These are phyloP conservation scores for Melanchra persicariae DNA, from an alignment of 2,888 invertebrate species.

Conservation along the genomic window DNA sequence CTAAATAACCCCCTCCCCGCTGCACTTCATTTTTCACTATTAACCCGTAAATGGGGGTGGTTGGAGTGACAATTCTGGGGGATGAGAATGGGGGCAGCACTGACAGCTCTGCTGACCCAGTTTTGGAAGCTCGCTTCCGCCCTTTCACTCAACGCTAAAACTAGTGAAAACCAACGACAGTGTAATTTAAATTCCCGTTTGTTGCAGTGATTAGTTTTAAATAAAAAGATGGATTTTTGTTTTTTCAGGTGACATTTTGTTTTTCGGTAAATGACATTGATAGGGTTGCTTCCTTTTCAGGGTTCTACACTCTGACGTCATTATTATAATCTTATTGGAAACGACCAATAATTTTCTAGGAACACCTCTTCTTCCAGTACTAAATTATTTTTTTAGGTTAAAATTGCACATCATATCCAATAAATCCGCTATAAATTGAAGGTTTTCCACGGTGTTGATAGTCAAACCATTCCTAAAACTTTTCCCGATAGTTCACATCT, in stretches of 20 bases:
- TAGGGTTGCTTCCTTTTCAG: not conserved
- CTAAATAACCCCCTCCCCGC: conserved; percentile 39
- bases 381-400: not conserved
- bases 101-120: conserved; percentile 71
- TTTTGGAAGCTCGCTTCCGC: conserved; percentile 72
- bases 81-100: conserved; percentile 42
- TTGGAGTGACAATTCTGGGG: conserved; percentile 67
- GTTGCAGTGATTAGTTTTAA: conserved; percentile 63
- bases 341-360: not conserved
- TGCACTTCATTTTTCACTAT: conserved; percentile 69
- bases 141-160: conserved; percentile 72
- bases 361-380: not conserved
- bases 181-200: conserved; percentile 71
- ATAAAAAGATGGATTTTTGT: conserved; percentile 46
- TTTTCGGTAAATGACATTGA: not conserved
- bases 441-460: not conserved
- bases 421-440: too few species aligned
- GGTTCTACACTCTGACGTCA: not conserved
- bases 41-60: conserved; percentile 67
- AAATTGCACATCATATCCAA: not conserved
- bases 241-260: conserved; percentile 7
- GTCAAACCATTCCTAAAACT: not conserved
- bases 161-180: conserved; percentile 70
- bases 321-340: not conserved
- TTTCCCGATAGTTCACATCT: conserved; percentile 9